These are phyloP conservation scores for Nyctereutes procyonoides DNA, from an alignment of 2,113 vertebrate species.

Conservation along the genomic window DNA sequence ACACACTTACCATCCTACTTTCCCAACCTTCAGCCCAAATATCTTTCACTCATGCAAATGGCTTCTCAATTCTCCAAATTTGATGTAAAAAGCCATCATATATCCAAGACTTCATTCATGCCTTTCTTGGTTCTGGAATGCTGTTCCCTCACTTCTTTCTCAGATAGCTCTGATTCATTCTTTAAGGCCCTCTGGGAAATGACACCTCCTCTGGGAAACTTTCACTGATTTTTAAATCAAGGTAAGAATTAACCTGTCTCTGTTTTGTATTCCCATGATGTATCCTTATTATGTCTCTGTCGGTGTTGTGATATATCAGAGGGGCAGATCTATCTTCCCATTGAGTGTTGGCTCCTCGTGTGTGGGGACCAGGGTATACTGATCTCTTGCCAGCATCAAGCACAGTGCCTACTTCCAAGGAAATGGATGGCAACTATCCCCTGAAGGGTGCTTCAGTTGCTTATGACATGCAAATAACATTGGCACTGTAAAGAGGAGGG, in stretches of 20 bases:
- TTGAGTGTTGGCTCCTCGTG: neutral
- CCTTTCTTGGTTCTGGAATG: neutral
- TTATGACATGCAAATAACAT: neutral
- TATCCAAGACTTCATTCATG: neutral
- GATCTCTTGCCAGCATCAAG: neutral
- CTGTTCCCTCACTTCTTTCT: neutral
- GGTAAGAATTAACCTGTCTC: neutral
- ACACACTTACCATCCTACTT: rapidly evolving
- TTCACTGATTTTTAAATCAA: neutral
- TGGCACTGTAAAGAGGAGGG: neutral
- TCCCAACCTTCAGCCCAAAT: neutral
- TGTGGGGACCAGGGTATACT: neutral
- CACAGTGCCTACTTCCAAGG: neutral
- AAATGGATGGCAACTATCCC: neutral
- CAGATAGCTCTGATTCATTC: neutral
- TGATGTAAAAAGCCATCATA: neutral
- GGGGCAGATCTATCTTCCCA: neutral
- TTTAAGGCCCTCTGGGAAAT: neutral
- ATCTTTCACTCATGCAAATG: neutral
- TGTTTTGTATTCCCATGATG: neutral
- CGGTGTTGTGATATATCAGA: neutral
- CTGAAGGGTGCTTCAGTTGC: neutral
- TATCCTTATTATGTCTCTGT: neutral
- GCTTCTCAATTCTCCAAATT: neutral
- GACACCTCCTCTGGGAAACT: neutral